phyloP scores from a whole-genome alignment of 2,113 vertebrate genomes.

The Panthera tigris region DNA sequence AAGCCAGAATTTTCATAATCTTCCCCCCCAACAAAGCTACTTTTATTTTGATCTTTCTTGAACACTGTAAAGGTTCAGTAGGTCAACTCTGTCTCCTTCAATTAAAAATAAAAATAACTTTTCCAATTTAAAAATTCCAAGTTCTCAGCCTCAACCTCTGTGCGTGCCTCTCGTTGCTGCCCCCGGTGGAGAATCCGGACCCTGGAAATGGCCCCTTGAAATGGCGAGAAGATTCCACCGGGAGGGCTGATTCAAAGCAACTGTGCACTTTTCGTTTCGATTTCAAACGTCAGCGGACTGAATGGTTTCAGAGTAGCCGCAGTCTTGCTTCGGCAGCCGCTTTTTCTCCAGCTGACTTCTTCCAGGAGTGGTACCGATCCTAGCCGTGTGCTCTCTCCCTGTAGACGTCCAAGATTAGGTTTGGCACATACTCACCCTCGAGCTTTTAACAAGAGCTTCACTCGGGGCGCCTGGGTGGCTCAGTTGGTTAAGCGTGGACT shows the following conservation, averaged over 20 bases:
- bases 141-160: not conserved
- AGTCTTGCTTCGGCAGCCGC: not conserved
- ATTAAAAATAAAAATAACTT: not conserved
- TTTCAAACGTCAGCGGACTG: not conserved
- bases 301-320: not conserved
- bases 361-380: not conserved
- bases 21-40: not conserved
- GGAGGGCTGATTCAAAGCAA: not conserved
- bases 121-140: not conserved
- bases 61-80: not conserved
- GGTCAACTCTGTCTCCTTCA: not conserved
- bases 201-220: not conserved
- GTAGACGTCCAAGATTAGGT: not conserved
- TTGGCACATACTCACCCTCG: not conserved
- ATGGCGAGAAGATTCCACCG: not conserved
- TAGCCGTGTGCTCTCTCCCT: rapidly evolving
- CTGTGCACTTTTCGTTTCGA: not conserved
- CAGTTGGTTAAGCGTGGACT: no score
- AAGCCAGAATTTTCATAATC: not conserved
- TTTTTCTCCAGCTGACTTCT: not conserved
- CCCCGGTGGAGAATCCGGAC: not conserved
- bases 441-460: not conserved
- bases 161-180: not conserved
- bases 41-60: not conserved
- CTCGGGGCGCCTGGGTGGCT: not conserved